These are phyloP conservation scores for Dipodomys spectabilis DNA, from an alignment of 2,113 vertebrate species.

Conservation along the genomic window DNA sequence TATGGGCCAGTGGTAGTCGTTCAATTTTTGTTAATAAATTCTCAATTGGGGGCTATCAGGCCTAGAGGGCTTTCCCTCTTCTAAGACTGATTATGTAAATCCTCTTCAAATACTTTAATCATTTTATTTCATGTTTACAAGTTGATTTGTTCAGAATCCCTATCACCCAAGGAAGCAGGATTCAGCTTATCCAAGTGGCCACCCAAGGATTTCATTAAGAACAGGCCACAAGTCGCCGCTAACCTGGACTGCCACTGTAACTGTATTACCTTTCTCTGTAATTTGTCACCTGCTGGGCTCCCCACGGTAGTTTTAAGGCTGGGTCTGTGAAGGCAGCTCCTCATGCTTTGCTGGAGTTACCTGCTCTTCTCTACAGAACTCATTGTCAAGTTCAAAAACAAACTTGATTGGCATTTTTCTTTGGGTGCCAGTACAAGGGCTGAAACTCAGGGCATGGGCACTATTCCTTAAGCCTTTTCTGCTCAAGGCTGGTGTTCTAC, in stretches of 20 bases:
- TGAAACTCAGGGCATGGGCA: too few species aligned
- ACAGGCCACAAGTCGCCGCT: neutral
- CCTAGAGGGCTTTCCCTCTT: neutral
- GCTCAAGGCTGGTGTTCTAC: too few species aligned
- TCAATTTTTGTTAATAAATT: neutral
- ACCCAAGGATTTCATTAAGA: neutral
- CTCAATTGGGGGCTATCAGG: neutral
- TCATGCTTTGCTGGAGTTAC: neutral
- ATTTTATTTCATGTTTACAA: constrained; percentile 16
- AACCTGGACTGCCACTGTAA: neutral
- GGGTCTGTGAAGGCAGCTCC: neutral
- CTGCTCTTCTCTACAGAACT: neutral
- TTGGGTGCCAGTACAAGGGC: too few species aligned
- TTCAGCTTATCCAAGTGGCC: neutral
- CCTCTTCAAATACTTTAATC: neutral
- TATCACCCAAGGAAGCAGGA: constrained; percentile 3
- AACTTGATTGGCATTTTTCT: neutral
- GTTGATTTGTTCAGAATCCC: neutral
- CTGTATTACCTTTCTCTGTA: neutral
- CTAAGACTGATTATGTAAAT: neutral
- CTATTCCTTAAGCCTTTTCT: too few species aligned
- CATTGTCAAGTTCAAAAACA: neutral
- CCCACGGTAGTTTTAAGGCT: neutral
- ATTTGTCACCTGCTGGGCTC: neutral
- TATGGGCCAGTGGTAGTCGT: neutral